These are phyloP conservation scores for Chascanopsetta lugubris DNA, from an alignment of 2,113 vertebrate species.

Conservation along the genomic window DNA sequence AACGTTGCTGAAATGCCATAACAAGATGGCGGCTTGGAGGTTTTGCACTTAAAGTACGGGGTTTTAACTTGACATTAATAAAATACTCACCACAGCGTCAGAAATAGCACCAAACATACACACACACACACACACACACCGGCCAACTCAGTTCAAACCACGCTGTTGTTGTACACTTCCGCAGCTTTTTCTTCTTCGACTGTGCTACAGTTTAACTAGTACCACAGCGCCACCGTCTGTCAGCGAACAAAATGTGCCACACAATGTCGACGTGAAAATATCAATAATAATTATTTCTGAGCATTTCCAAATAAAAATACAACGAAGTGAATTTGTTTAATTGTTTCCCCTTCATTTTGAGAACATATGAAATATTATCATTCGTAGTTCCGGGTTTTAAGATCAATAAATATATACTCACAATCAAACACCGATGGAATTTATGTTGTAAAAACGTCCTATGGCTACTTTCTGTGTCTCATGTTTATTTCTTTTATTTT, in stretches of 20 bases:
- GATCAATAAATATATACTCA: too few species aligned
- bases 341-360: too few species aligned
- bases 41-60: not conserved
- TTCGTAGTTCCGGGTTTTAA: too few species aligned
- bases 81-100: constrained; percentile 23
- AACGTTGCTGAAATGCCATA: not conserved
- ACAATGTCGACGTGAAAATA: too few species aligned
- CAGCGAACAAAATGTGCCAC: not conserved
- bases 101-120: not conserved
- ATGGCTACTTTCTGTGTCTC: too few species aligned
- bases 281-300: too few species aligned
- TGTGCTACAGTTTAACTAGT: not conserved
- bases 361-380: too few species aligned
- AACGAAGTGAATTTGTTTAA: too few species aligned
- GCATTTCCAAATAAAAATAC: too few species aligned
- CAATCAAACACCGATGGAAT: too few species aligned
- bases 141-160: constrained; percentile 10
- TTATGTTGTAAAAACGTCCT: too few species aligned
- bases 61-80: not conserved
- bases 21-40: not conserved
- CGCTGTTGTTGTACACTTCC: constrained; percentile 25
- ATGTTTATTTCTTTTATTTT: too few species aligned
- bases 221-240: constrained; percentile 37
- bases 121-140: not conserved
- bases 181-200: constrained; percentile 40